These are phyloP conservation scores for Zaprionus camerounensis DNA, from an alignment of 1,140 invertebrate genomes.

Conservation along the genomic window DNA sequence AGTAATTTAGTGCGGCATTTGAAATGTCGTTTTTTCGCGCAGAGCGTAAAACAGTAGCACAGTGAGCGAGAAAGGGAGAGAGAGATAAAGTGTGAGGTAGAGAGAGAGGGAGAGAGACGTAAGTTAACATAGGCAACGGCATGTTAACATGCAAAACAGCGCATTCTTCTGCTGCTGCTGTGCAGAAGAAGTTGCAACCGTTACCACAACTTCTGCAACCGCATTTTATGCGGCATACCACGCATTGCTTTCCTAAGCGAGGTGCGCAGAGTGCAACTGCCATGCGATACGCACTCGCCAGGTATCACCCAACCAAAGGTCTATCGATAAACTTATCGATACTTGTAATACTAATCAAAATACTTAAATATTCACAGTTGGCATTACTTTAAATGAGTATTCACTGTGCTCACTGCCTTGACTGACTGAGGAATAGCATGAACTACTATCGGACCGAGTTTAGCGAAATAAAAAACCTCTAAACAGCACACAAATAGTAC, in stretches of 20 bases:
- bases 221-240: conserved; percentile 48
- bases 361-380: no score
- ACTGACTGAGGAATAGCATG: no score
- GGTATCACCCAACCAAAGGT: not conserved
- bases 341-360: not conserved
- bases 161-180: conserved; percentile 13
- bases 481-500: not conserved
- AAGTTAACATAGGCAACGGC: conserved; percentile 22
- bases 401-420: conserved; percentile 5
- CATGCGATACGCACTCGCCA: not conserved
- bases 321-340: not conserved
- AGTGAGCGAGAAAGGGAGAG: not conserved
- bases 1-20: conserved; percentile 71
- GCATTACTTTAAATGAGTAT: not conserved
- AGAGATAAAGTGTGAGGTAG: not conserved
- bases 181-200: no score
- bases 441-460: conserved; percentile 18
- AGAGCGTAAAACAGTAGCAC: not conserved
- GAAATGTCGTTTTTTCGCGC: conserved; percentile 54
- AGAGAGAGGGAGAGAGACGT: not conserved
- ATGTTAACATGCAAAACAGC: conserved; percentile 54
- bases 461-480: conserved; percentile 25
- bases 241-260: conserved; percentile 16
- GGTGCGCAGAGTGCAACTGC: conserved; percentile 4
- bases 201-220: conserved; percentile 18